Base-by-base conservation (phyloP, 2,888 invertebrate genomes). In the Drepanosiphum platanoidis region DNA sequence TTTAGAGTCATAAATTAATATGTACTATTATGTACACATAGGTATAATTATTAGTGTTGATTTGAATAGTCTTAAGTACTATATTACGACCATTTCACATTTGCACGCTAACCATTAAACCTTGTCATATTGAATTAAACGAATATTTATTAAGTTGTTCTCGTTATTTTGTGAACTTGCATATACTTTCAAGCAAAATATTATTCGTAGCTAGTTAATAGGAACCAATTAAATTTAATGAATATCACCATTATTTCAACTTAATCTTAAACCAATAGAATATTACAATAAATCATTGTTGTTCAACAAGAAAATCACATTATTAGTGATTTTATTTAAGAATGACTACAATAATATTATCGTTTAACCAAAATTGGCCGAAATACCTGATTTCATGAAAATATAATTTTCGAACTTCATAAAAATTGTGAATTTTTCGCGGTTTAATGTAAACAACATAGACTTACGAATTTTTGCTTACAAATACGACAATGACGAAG, bases 51-150 rank as follows among this genome's bases (percentile, higher is more conserved):
- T 64, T 42, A 42, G 74, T 81, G 81, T 46, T 46, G 74, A 52
- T 36, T 71, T 68, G 22, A 68, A 27, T 46, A 52, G 72, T 68
- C 34, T 30, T 32, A 66, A 82, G 22, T 64, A 64, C 34, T 32
- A 18, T n/a, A 61, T 36, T 30, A 64, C 30, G 52, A 52, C 52
- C 18, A 52, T 18, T 61, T 30, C 27, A 11, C 0, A n/a, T 71
- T 79, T 79, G 52, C 70, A 86, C 58, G 68, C 77, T 15, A 86
- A 86, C 36, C 32, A 7, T 61, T 83, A 42, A 46, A 58, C 34
- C 36, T 77, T 27, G 75, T 77, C 78, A 52, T 39, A 66, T 66
- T 66, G 32, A 36, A 46, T 30, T 84, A 42, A 74, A 66, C 18
- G 27, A 39, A 18, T 61, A 22, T 42, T 75, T 75, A 46, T 74